phyloP scores from a whole-genome alignment of 2,113 vertebrate species.

The Anguilla rostrata region DNA sequence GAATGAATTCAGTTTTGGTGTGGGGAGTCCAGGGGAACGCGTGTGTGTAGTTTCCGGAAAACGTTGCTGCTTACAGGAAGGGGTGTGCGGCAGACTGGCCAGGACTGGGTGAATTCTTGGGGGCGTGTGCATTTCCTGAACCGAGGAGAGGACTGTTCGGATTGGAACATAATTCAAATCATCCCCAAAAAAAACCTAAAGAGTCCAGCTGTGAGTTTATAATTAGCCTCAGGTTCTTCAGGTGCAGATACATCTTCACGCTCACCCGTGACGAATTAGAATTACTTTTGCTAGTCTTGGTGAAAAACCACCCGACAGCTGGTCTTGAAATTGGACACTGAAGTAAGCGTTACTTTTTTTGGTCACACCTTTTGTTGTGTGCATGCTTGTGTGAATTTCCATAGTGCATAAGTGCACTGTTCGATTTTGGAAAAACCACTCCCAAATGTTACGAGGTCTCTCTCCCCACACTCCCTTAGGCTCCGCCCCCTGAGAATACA shows the following conservation, averaged over 20 bases:
- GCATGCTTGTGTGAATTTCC: neutral
- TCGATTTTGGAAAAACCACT: neutral
- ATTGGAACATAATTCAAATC: neutral
- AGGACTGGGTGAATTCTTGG: neutral
- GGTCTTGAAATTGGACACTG: neutral
- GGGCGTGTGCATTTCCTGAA: neutral
- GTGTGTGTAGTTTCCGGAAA: conserved; percentile 52
- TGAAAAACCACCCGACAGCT: neutral
- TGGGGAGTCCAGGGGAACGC: conserved; percentile 32
- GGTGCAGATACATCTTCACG: neutral
- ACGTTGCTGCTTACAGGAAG: conserved; percentile 62
- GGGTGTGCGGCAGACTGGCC: conserved; percentile 40
- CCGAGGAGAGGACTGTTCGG: neutral
- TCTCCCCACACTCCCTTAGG: neutral
- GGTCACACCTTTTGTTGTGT: neutral
- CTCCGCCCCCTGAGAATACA: neutral
- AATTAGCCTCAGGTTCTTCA: neutral
- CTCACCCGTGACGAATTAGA: no score
- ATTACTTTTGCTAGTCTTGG: no score
- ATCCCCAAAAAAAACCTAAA: neutral
- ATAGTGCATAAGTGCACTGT: neutral
- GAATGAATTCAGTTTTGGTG: conserved; percentile 30
- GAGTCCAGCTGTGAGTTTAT: neutral
- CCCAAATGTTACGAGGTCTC: no score
- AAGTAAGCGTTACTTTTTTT: neutral